Conservation (phyloP, 2,888 invertebrate genomes). For the Rotaria macrura region DNA sequence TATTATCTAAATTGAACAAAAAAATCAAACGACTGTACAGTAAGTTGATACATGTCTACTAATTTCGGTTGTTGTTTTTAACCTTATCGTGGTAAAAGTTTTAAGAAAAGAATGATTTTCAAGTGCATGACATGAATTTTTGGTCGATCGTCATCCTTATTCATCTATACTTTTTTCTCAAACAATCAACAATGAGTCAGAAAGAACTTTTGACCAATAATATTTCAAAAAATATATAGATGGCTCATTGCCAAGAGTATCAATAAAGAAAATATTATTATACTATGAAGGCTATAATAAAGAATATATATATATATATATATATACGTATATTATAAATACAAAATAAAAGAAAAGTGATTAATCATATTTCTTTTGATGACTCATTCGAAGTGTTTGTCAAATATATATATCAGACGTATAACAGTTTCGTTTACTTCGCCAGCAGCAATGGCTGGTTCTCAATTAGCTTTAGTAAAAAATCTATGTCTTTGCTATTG, state of each 20-base stretch:
- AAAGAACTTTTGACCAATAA: background rate
- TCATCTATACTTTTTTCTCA: background rate
- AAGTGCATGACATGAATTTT: no score
- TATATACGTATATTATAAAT: no score
- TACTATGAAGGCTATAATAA: no score
- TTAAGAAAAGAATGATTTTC: no score
- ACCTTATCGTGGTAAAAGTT: no score
- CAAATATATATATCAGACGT: background rate
- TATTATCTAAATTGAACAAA: background rate
- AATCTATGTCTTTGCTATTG: conserved; percentile 20
- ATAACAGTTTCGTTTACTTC: background rate
- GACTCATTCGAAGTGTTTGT: background rate
- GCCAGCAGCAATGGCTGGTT: background rate
- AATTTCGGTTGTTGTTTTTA: no score
- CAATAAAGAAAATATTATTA: background rate
- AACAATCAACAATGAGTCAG: background rate
- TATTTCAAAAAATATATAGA: background rate
- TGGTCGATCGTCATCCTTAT: no score
- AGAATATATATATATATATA: no score
- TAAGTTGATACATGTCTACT: no score
- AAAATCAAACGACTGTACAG: no score
- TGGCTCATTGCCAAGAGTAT: background rate
- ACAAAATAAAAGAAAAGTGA: background rate
- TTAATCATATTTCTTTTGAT: background rate
- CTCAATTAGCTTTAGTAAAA: background rate